Evolutionary conservation across 2,797 vertebrate genomes (phyloP).

Genomic region (Salarias fasciatus): DNA sequence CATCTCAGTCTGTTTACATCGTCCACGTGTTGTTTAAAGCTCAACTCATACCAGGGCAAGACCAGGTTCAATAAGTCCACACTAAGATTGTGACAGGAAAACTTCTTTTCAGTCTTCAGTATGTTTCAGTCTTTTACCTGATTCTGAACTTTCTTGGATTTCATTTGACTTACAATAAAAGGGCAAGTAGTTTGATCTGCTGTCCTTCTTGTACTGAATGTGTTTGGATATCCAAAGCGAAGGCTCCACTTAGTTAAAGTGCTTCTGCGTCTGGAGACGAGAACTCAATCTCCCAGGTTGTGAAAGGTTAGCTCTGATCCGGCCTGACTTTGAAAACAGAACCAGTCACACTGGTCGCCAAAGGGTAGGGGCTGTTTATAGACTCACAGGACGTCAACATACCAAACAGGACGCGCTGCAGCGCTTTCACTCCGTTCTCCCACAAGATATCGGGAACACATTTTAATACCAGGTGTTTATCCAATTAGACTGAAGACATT

Average conservation of each 20-base stretch:
- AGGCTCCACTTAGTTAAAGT: background rate
- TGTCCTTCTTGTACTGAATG: too few species aligned
- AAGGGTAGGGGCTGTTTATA: slow-evolving; percentile 32
- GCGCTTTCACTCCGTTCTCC: slow-evolving; percentile 2
- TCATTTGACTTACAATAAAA: too few species aligned
- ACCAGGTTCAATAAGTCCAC: slow-evolving; percentile 4
- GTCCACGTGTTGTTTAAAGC: slow-evolving; percentile 35
- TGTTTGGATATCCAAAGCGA: too few species aligned
- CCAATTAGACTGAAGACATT: too few species aligned
- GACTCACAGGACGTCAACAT: slow-evolving; percentile 1
- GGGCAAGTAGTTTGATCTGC: too few species aligned
- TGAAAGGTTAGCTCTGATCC: background rate
- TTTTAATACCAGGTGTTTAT: background rate
- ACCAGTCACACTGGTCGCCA: background rate
- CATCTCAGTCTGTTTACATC: slow-evolving; percentile 46
- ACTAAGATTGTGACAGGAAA: background rate
- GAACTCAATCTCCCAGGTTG: background rate
- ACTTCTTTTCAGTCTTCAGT: background rate
- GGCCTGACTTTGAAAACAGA: background rate
- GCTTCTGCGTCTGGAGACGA: background rate
- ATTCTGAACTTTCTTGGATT: too few species aligned
- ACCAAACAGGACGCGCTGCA: slow-evolving; percentile 13
- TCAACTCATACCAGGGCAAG: background rate
- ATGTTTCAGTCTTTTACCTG: too few species aligned
- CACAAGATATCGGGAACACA: too few species aligned